Conservation (phyloP, 1,140 invertebrate genomes). For the Lethrus apterus region DNA sequence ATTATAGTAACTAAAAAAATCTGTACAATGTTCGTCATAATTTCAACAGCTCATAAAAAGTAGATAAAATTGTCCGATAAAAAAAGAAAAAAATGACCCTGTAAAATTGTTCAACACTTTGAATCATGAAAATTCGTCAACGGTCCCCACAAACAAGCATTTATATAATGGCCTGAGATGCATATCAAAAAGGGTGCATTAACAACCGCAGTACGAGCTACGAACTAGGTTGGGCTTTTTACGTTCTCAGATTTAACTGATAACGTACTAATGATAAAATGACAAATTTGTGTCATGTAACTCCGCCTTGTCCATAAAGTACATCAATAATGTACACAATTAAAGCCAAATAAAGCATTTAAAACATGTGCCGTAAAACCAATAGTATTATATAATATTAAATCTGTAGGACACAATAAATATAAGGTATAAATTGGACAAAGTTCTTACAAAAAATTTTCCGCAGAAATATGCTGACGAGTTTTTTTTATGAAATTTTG, state of each 20-base stretch:
- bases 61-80: background rate
- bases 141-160: constrained; percentile 14
- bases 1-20: constrained; percentile 7
- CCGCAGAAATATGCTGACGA: too few relatives aligned
- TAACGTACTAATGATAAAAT: constrained; percentile 15
- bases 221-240: constrained; percentile 4
- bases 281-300: constrained; percentile 15
- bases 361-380: too few relatives aligned
- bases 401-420: too few relatives aligned
- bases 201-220: too few relatives aligned
- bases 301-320: constrained; percentile 11
- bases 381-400: too few relatives aligned
- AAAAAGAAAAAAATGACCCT: constrained; percentile 7
- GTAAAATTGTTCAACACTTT: constrained; percentile 11
- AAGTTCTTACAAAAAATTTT: too few relatives aligned
- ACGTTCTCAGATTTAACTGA: constrained; percentile 7
- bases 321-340: too few relatives aligned
- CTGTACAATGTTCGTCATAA: background rate
- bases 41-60: background rate
- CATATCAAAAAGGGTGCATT: constrained; percentile 16
- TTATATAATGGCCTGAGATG: constrained; percentile 16
- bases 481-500: too few relatives aligned
- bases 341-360: too few relatives aligned
- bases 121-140: constrained; percentile 13
- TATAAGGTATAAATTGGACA: too few relatives aligned